Evolutionary conservation across 2,113 vertebrate genomes (phyloP).

Genomic region (Motacilla alba): DNA sequence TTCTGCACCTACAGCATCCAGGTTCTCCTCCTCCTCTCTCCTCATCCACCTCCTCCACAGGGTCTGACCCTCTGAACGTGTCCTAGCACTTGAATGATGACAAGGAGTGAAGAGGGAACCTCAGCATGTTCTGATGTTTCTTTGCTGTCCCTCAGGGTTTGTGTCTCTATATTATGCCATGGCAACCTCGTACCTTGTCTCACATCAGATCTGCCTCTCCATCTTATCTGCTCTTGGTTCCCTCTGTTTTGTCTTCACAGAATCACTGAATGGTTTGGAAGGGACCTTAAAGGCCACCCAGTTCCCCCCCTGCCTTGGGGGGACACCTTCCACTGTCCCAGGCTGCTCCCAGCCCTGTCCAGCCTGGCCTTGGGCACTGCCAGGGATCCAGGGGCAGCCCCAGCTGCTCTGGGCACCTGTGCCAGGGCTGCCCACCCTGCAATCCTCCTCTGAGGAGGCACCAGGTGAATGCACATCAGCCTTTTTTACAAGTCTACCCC

Average conservation of each 20-base stretch:
- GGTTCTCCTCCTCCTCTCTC: background rate
- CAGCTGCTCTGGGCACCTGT: background rate
- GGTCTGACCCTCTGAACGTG: background rate
- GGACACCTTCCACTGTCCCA: background rate
- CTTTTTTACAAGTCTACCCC: background rate
- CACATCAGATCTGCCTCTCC: background rate
- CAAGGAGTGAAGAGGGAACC: background rate
- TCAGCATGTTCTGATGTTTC: background rate
- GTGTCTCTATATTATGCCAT: background rate
- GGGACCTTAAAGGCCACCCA: background rate
- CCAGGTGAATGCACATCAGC: background rate
- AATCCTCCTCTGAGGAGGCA: background rate
- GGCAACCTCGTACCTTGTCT: background rate
- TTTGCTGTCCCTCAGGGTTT: background rate
- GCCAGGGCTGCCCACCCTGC: background rate
- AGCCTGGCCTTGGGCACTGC: background rate
- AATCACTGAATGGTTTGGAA: background rate
- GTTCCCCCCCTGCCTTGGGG: background rate
- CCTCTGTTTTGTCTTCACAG: background rate
- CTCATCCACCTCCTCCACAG: background rate
- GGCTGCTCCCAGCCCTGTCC: fast-evolving
- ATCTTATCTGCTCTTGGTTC: background rate
- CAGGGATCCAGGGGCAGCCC: background rate
- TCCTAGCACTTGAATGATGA: background rate
- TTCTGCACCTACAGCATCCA: background rate